Evolutionary conservation across 2,113 vertebrate species (phyloP), one percentile per base, ranked within the genome.

Genomic region (Poeciliopsis turrubarensis): DNA sequence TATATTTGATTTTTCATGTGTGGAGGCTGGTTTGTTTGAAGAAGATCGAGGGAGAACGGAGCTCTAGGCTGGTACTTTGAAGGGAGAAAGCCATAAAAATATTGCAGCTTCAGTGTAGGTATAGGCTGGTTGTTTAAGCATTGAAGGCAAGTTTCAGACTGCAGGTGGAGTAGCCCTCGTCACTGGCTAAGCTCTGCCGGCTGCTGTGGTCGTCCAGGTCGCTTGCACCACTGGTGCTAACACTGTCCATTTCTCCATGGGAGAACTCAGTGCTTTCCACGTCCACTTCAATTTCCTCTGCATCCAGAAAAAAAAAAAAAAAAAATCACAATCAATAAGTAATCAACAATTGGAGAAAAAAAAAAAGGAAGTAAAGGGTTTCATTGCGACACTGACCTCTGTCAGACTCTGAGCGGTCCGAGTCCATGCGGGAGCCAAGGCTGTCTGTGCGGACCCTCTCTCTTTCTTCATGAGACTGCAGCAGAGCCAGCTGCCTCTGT

Each of bases 181-280:
- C 97, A 74, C 97, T 98, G 92, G 95, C 95, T 84, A 94, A 91
- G 94, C 97, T 98, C 95, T 97, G 97, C 93, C 96, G 94, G 94
- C 97, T 98, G 96, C 96, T 98, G 94, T 96, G 97, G 95, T 98
- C 97, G 71, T 98, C 97, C 93, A 98, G 95, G 95, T 98, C 97
- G 89, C 97, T 98, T 86, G 95, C 95, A 92, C 97, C 97, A 94
- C 95, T 96, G 94, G 95, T 97, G 90, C 97, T 97, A 86, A 96
- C 95, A 93, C 94, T 97, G 95, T 98, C 96, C 95, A 96, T 95
- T 92, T 98, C 97, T 96, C 96, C 96, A 95, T 96, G 96, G 96
- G 96, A 98, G 96, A 98, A 98, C 92, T 97, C 96, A 90, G 96
- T 98, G 95, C 96, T 97, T 96, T 98, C 97, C 86, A 98, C 96